Evolutionary conservation across 2,888 invertebrate species (phyloP).

Genomic region (Epicampocera succincta): DNA sequence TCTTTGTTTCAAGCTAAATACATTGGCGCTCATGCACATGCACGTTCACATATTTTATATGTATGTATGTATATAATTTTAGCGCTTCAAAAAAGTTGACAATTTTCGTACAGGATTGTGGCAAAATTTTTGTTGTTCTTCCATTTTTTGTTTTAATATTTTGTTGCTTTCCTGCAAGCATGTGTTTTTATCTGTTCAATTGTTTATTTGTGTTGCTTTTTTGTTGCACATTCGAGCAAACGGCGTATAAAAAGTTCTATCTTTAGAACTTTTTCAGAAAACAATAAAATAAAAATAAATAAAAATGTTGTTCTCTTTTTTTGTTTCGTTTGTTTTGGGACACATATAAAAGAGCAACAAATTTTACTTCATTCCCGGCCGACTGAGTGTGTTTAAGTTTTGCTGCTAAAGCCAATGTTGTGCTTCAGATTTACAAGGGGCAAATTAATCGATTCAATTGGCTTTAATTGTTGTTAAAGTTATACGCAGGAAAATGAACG

Average conservation of each 20-base stretch:
- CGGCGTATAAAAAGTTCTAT: constrained; percentile 48
- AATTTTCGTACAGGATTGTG: constrained; percentile 37
- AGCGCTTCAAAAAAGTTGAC: constrained; percentile 46
- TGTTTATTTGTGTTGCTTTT: constrained; percentile 28
- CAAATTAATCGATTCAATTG: constrained; percentile 29
- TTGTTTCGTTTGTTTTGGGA: neutral
- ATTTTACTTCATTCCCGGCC: constrained; percentile 30
- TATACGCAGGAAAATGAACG: too few relatives aligned
- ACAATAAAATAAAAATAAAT: constrained; percentile 14
- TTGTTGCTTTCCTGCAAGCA: constrained; percentile 13
- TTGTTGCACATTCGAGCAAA: constrained; percentile 35
- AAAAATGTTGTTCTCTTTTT: neutral
- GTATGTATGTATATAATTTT: too few relatives aligned
- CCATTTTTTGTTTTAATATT: neutral
- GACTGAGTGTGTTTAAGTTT: constrained; percentile 38
- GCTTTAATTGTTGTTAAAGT: neutral
- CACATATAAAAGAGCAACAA: constrained; percentile 11
- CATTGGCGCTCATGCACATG: neutral
- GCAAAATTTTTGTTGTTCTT: constrained; percentile 14
- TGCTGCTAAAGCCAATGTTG: constrained; percentile 19
- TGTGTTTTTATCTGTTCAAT: constrained; percentile 28
- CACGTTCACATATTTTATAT: constrained; percentile 8
- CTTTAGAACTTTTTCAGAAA: constrained; percentile 52
- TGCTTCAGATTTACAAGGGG: neutral
- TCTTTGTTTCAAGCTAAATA: neutral